Conservation (phyloP, 1,140 invertebrate species). For the Mycetomoellerius zeteki region DNA sequence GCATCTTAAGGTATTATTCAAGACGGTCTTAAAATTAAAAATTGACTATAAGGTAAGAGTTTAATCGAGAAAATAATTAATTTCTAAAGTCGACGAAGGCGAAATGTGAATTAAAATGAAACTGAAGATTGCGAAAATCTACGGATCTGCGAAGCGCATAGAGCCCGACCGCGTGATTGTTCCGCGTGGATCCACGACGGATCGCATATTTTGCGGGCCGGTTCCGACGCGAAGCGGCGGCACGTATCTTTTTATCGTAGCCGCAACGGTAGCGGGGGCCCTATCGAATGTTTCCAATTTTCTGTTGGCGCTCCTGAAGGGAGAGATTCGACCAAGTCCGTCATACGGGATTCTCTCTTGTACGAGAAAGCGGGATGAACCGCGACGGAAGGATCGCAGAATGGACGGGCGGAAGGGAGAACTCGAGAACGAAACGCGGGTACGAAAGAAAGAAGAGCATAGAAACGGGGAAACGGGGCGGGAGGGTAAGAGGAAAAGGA, state of each 20-base stretch:
- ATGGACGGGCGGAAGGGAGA: slow-evolving; percentile 17
- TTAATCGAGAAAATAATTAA: not conserved
- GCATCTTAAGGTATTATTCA: too few relatives aligned
- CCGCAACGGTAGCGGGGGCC: slow-evolving; percentile 47
- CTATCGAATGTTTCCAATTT: slow-evolving; percentile 75
- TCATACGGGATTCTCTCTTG: slow-evolving; percentile 67
- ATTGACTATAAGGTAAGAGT: not conserved
- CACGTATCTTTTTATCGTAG: slow-evolving; percentile 62
- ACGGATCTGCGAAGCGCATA: slow-evolving; percentile 1
- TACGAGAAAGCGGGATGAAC: slow-evolving; percentile 56
- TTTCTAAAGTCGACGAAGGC: not conserved
- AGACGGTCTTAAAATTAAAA: too few relatives aligned
- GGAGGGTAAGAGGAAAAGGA: slow-evolving; percentile 3
- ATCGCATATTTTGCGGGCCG: slow-evolving; percentile 68
- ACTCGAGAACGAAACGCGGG: not conserved
- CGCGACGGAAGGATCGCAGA: slow-evolving; percentile 52
- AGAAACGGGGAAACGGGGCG: slow-evolving; percentile 39
- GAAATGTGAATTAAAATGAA: not conserved
- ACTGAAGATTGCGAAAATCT: slow-evolving; percentile 14
- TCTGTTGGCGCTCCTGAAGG: slow-evolving; percentile 66
- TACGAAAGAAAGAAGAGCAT: slow-evolving; percentile 53
- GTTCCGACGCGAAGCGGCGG: slow-evolving; percentile 42
- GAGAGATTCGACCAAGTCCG: slow-evolving; percentile 27
- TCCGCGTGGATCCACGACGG: slow-evolving; percentile 59
- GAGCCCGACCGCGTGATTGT: slow-evolving; percentile 34